phyloP scores from a whole-genome alignment of 2,888 invertebrate genomes.

The Ectobius pallidus region DNA sequence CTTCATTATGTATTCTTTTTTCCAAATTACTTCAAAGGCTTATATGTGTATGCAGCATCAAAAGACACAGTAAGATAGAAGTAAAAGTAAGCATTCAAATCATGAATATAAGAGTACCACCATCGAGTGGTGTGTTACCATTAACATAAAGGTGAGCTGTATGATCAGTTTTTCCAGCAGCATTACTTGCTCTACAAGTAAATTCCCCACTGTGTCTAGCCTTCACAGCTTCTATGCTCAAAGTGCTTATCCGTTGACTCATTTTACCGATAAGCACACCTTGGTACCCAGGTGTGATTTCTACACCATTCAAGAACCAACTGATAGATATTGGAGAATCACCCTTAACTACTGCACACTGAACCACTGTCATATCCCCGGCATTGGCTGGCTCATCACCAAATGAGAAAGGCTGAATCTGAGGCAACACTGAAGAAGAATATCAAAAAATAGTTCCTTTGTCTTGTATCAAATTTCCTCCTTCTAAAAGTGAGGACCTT shows the following conservation, averaged over 20 bases:
- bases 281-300: slow-evolving; percentile 60
- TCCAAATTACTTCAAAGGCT: too few relatives aligned
- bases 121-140: slow-evolving; percentile 31
- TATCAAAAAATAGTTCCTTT: too few relatives aligned
- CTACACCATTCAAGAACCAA: slow-evolving; percentile 73
- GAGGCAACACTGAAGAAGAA: slow-evolving; percentile 62
- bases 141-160: slow-evolving; percentile 35
- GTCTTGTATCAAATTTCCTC: too few relatives aligned
- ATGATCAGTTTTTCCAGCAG: slow-evolving; percentile 67
- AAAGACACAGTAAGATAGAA: too few relatives aligned
- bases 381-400: slow-evolving; percentile 66
- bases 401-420: slow-evolving; percentile 67
- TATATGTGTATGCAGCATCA: too few relatives aligned
- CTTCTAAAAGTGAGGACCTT: too few relatives aligned
- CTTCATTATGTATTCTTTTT: too few relatives aligned
- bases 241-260: slow-evolving; percentile 68
- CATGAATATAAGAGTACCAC: too few relatives aligned
- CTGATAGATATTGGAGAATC: slow-evolving; percentile 73
- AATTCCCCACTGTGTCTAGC: slow-evolving; percentile 74
- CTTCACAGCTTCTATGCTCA: slow-evolving; percentile 67
- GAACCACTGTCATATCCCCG: slow-evolving; percentile 67
- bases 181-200: slow-evolving; percentile 71
- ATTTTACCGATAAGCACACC: slow-evolving; percentile 69
- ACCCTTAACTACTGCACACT: slow-evolving; percentile 69
- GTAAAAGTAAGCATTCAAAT: too few relatives aligned